A percentile compares a stretch with the other conserved stretches of the same genome.
These are phyloP conservation scores for Muscina levida DNA, from an alignment of 2,888 invertebrate species.

Conservation along the genomic window DNA sequence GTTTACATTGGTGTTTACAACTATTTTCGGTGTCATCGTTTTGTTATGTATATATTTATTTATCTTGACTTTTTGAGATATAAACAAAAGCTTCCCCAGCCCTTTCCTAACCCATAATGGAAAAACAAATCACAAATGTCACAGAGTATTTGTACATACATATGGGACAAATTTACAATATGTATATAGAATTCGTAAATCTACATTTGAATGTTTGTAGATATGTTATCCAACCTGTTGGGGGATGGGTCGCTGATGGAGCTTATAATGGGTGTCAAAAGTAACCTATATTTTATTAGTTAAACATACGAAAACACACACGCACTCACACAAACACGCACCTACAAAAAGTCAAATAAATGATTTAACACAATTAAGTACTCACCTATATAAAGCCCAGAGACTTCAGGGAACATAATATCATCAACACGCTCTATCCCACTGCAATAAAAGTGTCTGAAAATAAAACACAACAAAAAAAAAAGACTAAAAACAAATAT, in stretches of 20 bases:
- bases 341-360: neutral
- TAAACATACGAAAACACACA: slow-evolving; percentile 14
- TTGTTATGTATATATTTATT: slow-evolving; percentile 16
- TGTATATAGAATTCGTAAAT: neutral
- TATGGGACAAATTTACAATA: slow-evolving; percentile 19
- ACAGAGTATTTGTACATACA: neutral
- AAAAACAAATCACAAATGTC: slow-evolving; percentile 34
- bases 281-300: slow-evolving; percentile 44
- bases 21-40: neutral
- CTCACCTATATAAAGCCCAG: slow-evolving; percentile 5
- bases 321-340: slow-evolving; percentile 7
- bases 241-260: no score
- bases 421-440: neutral
- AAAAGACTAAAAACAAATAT: slow-evolving; percentile 22
- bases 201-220: neutral
- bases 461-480: neutral
- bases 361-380: slow-evolving; percentile 7
- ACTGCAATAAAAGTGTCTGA: no score
- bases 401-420: neutral
- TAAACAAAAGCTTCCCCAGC: slow-evolving; percentile 34
- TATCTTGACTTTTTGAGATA: slow-evolving; percentile 28
- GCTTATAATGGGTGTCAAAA: slow-evolving; percentile 50
- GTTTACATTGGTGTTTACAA: slow-evolving; percentile 33
- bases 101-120: neutral
- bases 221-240: no score